Evolutionary conservation across 2,113 vertebrate species (phyloP), one percentile per base, ranked within the genome.

Genomic region (Emydura subglobosa): DNA sequence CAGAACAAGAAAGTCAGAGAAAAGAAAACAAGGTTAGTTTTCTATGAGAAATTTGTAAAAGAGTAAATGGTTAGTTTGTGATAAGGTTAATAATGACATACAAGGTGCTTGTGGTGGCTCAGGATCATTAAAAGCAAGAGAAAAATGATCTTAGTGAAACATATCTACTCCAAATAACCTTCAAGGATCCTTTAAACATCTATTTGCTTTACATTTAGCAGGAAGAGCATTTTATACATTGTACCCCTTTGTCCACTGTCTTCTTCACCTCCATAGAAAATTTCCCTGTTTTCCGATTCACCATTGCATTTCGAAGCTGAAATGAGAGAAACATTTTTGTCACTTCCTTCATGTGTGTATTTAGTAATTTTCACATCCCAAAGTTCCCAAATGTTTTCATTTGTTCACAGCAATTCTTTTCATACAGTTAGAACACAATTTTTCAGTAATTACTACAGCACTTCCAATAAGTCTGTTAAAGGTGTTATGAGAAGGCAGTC

Each of bases 211-310:
- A 95, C 81, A 91, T 88, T 95, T 96, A 94, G 86, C 7, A 8
- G 50, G 55, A 98, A 97, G 95, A 97, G 81, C 88, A 97, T 97
- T 96, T 96, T 94, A 97, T 90, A 96, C 88, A 92, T 86, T 98
- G 97, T 98, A 99, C 99, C 99, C 99, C 99, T 98, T 99, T 99
- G 97, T 99, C 99, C 90, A 99, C 99, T 61, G 99, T 99, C 98
- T 99, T 99, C 98, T 99, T 99, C 96, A 99, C 99, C 96, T 99
- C 99, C 99, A 99, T 99, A 54, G 99, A 99, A 96, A 99, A 99
- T 92, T 98, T 99, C 83, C 99, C 99, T 1, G 99, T 99, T 98
- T 99, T 99, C 91, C 99, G 98, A 98, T 99, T 99, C 97, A 99
- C 99, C 99, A 99, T 99, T 91, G 99, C 99, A 44, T 99, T 99